Percentiles rank a stretch among this genome's conserved stretches.
Conservation (phyloP, 2,888 invertebrate genomes). For the Ceratothoa steindachneri region DNA sequence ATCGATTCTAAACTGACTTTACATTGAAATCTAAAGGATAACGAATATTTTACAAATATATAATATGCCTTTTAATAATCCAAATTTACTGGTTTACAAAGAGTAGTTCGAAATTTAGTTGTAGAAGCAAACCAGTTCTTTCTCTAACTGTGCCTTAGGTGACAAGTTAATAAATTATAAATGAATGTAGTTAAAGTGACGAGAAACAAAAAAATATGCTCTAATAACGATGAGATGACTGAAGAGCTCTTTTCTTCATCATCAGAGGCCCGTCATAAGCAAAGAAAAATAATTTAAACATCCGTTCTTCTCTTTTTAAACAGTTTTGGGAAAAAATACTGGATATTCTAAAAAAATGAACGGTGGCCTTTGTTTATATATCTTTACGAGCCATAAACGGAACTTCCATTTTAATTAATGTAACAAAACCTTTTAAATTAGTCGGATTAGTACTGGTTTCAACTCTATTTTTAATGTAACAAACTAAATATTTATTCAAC, state of each 20-base stretch:
- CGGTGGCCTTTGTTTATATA: background rate
- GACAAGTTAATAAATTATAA: background rate
- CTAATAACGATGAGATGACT: too few species aligned
- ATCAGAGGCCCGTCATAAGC: too few species aligned
- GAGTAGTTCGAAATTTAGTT: background rate
- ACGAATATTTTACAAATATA: background rate
- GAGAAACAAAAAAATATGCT: too few species aligned
- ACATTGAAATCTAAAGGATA: background rate
- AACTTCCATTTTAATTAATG: background rate
- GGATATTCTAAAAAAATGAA: background rate
- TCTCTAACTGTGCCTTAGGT: constrained; percentile 8
- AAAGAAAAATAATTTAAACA: background rate
- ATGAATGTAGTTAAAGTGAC: background rate
- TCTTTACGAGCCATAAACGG: background rate
- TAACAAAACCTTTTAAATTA: background rate
- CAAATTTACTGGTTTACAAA: background rate
- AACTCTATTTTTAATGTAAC: background rate
- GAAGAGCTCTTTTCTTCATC: too few species aligned
- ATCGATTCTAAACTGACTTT: background rate
- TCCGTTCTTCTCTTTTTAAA: background rate
- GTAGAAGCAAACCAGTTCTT: background rate
- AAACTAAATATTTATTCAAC: background rate
- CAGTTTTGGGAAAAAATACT: too few species aligned
- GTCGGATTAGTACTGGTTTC: background rate
- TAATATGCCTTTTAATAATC: background rate